Evolutionary conservation across 1,140 invertebrate species (phyloP), one percentile per base, ranked within the genome.

Genomic region (Cyclargus thomasi): DNA sequence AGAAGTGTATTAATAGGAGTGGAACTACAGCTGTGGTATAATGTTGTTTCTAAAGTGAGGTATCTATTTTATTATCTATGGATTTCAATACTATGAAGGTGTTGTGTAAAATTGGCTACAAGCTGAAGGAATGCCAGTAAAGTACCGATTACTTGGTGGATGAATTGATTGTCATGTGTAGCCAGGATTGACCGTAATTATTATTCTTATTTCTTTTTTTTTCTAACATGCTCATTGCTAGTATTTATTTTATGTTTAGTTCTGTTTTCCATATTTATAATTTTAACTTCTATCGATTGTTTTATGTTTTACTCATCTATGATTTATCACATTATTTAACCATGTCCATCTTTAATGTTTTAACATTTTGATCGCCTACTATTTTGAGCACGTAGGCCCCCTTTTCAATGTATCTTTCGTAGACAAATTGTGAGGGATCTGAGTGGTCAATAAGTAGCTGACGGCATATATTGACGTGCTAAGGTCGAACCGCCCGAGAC

Each of bases 401-500:
- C n/a, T n/a, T n/a, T n/a, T n/a, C n/a, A n/a, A n/a, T n/a, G 8
- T 29, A 7, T 29, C 29, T 8, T 29, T 7, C 23, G 23, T 2
- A 2, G 8, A 16, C 39, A 47, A 47, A 47, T 2, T 14, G 39
- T 47, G 8, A 62, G 62, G 18, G 4, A 7, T 17, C 7, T 5
- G n/a, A 21, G 11, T 22, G 14, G 14, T n/a, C n/a, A 64, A 64
- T 21, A 16, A 18, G 22, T 17, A 29, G 29, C 8, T 29, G 47
- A 65, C 55, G 22, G 62, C 53, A 20, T 10, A 55, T 63, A 57
- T 53, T 68, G 67, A 59, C 59, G 59, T 70, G 69, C 39, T 69
- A 77, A 81, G 78, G 80, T 79, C 71, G 79, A 77, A 76, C 74
- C 78, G 72, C 67, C 70, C 72, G 79, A 78, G 66, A 70, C 73